A percentile compares a stretch with the other conserved stretches of the same genome.
Evolutionary conservation across 2,797 vertebrate species (phyloP).

Genomic region (Myotis planiceps): DNA sequence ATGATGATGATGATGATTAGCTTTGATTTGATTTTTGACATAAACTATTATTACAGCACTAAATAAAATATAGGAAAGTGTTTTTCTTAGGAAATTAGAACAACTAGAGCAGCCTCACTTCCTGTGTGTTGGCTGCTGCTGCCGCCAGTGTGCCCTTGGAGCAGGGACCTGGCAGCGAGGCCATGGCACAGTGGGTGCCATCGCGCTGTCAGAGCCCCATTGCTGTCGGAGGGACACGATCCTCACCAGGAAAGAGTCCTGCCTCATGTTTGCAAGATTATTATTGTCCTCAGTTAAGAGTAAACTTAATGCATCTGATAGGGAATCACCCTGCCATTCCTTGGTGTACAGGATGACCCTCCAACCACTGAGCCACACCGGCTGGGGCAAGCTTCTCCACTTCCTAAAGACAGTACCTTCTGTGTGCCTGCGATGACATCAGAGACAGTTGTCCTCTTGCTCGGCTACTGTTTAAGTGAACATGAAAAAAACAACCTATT

Average conservation of each 20-base stretch:
- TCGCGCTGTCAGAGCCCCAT: rapidly evolving
- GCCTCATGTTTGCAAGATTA: neutral
- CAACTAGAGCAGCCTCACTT: neutral
- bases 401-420: neutral
- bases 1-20: neutral
- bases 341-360: too few relatives aligned
- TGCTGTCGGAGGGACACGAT: neutral
- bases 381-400: too few relatives aligned
- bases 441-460: neutral
- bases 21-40: slow-evolving; percentile 45
- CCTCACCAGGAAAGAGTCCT: neutral
- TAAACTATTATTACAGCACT: neutral
- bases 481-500: neutral
- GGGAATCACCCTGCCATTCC: too few relatives aligned
- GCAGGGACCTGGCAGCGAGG: neutral
- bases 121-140: neutral
- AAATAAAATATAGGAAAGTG: slow-evolving; percentile 1
- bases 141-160: neutral
- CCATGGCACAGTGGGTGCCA: neutral
- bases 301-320: neutral
- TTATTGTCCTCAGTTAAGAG: neutral
- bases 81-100: neutral
- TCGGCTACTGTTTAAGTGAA: neutral
- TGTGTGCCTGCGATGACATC: neutral
- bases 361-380: too few relatives aligned